These are phyloP conservation scores for Tipula unca DNA, from an alignment of 2,888 invertebrate genomes.

Conservation along the genomic window DNA sequence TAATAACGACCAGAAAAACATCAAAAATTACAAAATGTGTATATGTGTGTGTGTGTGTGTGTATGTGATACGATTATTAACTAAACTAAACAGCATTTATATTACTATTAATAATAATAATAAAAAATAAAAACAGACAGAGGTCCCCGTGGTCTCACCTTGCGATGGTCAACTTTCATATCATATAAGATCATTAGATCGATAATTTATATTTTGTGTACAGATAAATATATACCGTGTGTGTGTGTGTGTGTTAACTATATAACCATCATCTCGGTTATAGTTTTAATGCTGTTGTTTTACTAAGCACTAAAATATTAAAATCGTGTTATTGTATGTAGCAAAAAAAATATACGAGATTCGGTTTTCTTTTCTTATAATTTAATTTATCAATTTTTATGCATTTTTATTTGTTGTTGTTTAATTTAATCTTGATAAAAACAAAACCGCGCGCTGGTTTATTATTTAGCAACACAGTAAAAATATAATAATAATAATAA, in stretches of 20 bases:
- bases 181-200: neutral
- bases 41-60: neutral
- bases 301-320: neutral
- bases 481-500: neutral
- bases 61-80: neutral
- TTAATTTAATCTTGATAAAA: neutral
- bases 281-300: neutral
- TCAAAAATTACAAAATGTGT: too few relatives aligned
- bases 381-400: conserved; percentile 8
- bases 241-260: neutral
- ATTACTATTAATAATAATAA: neutral
- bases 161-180: neutral
- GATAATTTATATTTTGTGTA: neutral
- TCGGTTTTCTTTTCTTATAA: neutral
- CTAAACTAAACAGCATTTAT: neutral
- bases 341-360: neutral
- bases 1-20: neutral
- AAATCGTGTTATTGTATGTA: neutral
- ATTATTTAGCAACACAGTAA: neutral
- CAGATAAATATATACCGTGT: too few relatives aligned
- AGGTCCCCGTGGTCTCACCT: neutral
- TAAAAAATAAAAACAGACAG: neutral
- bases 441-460: neutral
- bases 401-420: neutral
- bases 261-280: neutral